Conservation (phyloP, 2,797 vertebrate genomes). For the Clarias pachynema region DNA sequence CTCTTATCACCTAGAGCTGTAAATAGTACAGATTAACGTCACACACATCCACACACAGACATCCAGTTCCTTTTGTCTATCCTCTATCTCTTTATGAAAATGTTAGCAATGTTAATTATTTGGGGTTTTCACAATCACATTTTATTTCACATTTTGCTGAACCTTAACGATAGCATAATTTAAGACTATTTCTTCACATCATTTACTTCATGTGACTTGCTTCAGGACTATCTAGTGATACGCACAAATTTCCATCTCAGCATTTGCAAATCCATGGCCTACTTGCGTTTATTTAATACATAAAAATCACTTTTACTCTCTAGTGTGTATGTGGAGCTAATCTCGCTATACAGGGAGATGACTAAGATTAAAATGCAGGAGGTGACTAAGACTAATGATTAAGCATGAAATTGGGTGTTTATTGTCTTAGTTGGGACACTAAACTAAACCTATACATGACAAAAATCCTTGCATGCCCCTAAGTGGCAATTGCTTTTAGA, state of each 20-base stretch:
- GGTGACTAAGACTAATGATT: background rate
- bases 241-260: background rate
- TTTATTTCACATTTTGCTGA: conserved; percentile 12
- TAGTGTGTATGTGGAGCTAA: background rate
- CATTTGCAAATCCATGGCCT: background rate
- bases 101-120: conserved; percentile 8
- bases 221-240: conserved; percentile 14
- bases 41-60: conserved; percentile 33
- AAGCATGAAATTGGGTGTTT: background rate
- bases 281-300: background rate
- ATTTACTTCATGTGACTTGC: conserved; percentile 12
- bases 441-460: background rate
- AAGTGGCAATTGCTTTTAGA: background rate
- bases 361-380: background rate
- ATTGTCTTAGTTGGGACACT: background rate
- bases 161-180: conserved; percentile 5
- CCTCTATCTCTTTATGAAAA: background rate
- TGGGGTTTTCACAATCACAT: background rate
- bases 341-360: background rate
- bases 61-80: background rate
- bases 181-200: conserved; percentile 7
- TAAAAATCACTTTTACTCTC: background rate
- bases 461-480: background rate
- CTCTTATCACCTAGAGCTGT: conserved; percentile 10
- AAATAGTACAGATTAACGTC: conserved; percentile 2